Percentiles rank a stretch among this genome's conserved stretches.
phyloP scores from a whole-genome alignment of 2,113 vertebrate species.

The Neogobius melanostomus region DNA sequence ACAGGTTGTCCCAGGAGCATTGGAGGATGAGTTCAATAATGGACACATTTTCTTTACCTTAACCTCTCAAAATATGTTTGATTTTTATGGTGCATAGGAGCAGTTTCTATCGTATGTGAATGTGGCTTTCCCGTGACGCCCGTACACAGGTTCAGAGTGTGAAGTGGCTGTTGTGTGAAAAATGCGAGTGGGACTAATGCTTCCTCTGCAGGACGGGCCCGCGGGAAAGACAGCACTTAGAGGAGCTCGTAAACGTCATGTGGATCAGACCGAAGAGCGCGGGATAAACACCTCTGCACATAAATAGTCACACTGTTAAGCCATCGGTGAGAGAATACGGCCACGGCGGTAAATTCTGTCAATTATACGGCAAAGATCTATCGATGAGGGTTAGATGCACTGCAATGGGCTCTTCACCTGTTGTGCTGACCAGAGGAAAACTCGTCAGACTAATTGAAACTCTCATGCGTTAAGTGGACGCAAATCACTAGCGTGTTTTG shows the following conservation, averaged over 20 bases:
- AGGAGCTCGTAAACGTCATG: constrained; percentile 52
- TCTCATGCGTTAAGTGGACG: constrained; percentile 34
- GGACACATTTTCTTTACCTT: too few relatives aligned
- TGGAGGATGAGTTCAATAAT: too few relatives aligned
- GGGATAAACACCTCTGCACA: constrained; percentile 69
- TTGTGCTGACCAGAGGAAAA: constrained; percentile 70
- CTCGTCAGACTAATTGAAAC: constrained; percentile 68
- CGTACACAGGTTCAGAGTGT: constrained; percentile 11
- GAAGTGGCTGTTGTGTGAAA: constrained; percentile 56
- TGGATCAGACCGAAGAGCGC: constrained; percentile 47
- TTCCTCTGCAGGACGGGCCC: constrained; percentile 56
- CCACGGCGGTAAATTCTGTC: constrained; percentile 41
- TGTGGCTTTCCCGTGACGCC: background rate
- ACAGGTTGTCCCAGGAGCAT: too few relatives aligned
- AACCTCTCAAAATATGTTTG: too few relatives aligned
- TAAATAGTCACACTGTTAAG: constrained; percentile 72
- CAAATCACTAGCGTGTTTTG: too few relatives aligned
- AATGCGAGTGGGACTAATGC: constrained; percentile 67
- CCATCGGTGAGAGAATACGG: constrained; percentile 43
- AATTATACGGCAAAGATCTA: background rate
- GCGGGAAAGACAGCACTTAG: constrained; percentile 59
- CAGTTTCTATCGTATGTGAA: too few relatives aligned
- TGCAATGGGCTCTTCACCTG: constrained; percentile 46
- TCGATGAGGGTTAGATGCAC: constrained; percentile 23
- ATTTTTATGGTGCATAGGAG: too few relatives aligned